phyloP scores from a whole-genome alignment of 2,113 vertebrate species.

The Pandion haliaetus region DNA sequence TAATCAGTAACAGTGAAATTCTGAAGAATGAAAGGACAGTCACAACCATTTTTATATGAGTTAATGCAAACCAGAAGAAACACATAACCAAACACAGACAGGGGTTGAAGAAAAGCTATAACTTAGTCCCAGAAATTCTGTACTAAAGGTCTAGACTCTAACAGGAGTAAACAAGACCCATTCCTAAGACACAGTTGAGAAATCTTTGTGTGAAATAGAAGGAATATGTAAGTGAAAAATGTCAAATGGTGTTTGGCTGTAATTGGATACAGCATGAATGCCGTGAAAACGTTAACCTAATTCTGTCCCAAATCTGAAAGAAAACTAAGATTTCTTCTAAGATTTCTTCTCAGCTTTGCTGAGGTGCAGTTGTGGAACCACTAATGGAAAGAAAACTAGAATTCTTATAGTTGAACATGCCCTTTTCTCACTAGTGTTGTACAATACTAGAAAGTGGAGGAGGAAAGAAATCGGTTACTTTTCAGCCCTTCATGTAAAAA shows the following conservation, averaged over 20 bases:
- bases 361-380: not conserved
- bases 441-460: not conserved
- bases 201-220: not conserved
- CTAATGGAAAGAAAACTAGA: not conserved
- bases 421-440: not conserved
- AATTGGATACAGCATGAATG: not conserved
- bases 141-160: not conserved
- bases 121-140: not conserved
- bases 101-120: not conserved
- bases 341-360: not conserved
- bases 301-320: not conserved
- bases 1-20: not conserved
- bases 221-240: not conserved
- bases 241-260: not conserved
- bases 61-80: constrained; percentile 14
- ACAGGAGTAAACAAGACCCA: not conserved
- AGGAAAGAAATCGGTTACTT: not conserved
- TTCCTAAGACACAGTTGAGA: not conserved
- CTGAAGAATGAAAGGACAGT: not conserved
- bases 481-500: not conserved
- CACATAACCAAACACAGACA: not conserved
- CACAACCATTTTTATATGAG: not conserved
- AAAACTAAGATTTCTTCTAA: not conserved
- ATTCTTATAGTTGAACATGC: not conserved
- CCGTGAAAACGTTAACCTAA: not conserved